A percentile compares a stretch with the other conserved stretches of the same genome.
These are phyloP conservation scores for Timandra comae DNA, from an alignment of 2,888 invertebrate species.

Conservation along the genomic window DNA sequence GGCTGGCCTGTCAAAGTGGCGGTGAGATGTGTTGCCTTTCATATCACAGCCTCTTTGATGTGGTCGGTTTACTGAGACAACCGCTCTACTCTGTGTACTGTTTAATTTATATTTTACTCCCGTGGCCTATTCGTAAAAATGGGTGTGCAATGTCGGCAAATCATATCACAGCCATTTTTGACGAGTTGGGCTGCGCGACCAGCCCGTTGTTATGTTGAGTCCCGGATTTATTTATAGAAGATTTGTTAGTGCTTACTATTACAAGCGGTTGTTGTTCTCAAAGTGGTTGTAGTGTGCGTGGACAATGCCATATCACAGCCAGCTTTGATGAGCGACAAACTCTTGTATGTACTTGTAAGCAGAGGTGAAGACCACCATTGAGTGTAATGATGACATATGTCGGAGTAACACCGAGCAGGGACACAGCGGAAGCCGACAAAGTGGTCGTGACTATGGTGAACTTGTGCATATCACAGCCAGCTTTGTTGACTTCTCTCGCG, in stretches of 20 bases:
- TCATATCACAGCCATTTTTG: slow-evolving; percentile 97
- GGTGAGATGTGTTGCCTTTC: slow-evolving; percentile 85
- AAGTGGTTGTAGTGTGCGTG: slow-evolving; percentile 92
- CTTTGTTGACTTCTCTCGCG: slow-evolving; percentile 62
- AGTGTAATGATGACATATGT: too few species aligned
- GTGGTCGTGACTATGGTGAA: slow-evolving; percentile 88
- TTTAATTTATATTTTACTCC: too few species aligned
- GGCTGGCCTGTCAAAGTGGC: slow-evolving; percentile 90
- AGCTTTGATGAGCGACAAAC: slow-evolving; percentile 95
- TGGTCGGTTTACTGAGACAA: slow-evolving; percentile 80
- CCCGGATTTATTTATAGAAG: background rate
- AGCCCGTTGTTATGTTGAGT: too few species aligned
- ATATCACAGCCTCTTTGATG: slow-evolving; percentile 99
- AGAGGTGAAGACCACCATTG: slow-evolving; percentile 4
- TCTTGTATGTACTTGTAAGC: slow-evolving; percentile 9
- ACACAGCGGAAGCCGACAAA: slow-evolving; percentile 78
- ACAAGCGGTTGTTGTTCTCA: slow-evolving; percentile 81
- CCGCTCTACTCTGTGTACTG: slow-evolving; percentile 1
- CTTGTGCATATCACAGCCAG: slow-evolving; percentile 96
- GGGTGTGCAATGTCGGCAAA: slow-evolving; percentile 82
- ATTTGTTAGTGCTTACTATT: slow-evolving; percentile 8
- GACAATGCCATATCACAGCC: slow-evolving; percentile 92
- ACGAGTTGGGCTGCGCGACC: slow-evolving; percentile 86
- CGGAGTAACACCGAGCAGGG: slow-evolving; percentile 1
- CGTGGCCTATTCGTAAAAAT: slow-evolving; percentile 84